phyloP scores from a whole-genome alignment of 1,140 invertebrate species.

The Homarus americanus region DNA sequence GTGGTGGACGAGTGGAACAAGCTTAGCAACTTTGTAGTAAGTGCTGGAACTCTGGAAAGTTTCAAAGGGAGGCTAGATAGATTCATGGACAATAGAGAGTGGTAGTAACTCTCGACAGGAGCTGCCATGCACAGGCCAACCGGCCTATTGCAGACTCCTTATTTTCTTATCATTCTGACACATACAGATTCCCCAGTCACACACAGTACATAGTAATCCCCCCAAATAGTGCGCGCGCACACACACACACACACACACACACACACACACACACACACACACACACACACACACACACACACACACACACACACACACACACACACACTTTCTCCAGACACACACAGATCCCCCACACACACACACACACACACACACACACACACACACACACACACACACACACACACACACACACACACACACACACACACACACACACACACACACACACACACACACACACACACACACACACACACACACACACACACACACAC shows the following conservation, averaged over 20 bases:
- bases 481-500: too few species aligned
- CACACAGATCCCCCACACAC: too few species aligned
- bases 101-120: too few species aligned
- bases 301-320: slow-evolving; percentile 6
- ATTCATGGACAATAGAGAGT: too few species aligned
- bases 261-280: slow-evolving; percentile 6
- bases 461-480: slow-evolving; percentile 16
- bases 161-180: not conserved
- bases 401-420: slow-evolving; percentile 6
- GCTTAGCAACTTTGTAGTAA: too few species aligned
- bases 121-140: too few species aligned
- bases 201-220: not conserved
- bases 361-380: too few species aligned
- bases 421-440: slow-evolving; percentile 13
- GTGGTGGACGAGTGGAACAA: too few species aligned
- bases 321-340: too few species aligned
- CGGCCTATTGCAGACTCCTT: too few species aligned
- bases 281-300: slow-evolving; percentile 6
- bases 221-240: not conserved
- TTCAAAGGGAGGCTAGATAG: too few species aligned
- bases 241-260: slow-evolving; percentile 2
- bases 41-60: too few species aligned
- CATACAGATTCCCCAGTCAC: not conserved
- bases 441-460: slow-evolving; percentile 16
- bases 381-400: slow-evolving; percentile 6